Base-by-base conservation (phyloP, 2,888 invertebrate species). In the Brachyopa scutellaris region DNA sequence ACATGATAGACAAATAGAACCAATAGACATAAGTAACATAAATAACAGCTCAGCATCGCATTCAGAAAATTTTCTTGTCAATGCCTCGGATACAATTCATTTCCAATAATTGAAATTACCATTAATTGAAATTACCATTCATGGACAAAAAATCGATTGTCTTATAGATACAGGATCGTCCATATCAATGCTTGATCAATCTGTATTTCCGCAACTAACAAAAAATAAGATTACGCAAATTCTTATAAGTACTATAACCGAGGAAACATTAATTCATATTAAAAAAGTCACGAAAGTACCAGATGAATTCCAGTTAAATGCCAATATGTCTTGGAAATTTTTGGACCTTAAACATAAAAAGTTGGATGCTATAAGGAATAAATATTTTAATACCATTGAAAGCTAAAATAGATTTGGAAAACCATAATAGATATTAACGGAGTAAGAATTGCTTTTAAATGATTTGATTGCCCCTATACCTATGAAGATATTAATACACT, bases 61-160 rank as follows among this genome's bases (percentile, higher is more conserved):
- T 31, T 19, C 36, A 9, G 19, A 9, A 64, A 64, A 62, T 33
- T 29, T 47, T 33, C 33, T 13, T 47, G 17, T 59, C 42, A 59
- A 36, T 33, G 36, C 53, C 42, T 59, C 59, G 59, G 59, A 59
- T 17, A 11, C 13, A 21, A 59, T 29, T 26, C 62, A 49, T 21
- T 64, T 66, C 40, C 38, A 66, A 66, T 66, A 66, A 40, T 66
- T 31, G 29, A 29, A 29, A 29, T 51, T 19, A 40, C 29, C 17
- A 42, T 53, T 53, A 17, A 53, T 6, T 26, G 49, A 26, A n/a
- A n/a, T n/a, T n/a, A n/a, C n/a, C n/a, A n/a, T n/a, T n/a, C n/a
- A n/a, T 62, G 57, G n/a, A n/a, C n/a, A n/a, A n/a, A n/a, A n/a
- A n/a, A n/a, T n/a, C n/a, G n/a, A n/a, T n/a, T n/a, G n/a, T 62